These are phyloP conservation scores for Marcusenius ussheri DNA, from an alignment of 2,113 vertebrate species.

Conservation along the genomic window DNA sequence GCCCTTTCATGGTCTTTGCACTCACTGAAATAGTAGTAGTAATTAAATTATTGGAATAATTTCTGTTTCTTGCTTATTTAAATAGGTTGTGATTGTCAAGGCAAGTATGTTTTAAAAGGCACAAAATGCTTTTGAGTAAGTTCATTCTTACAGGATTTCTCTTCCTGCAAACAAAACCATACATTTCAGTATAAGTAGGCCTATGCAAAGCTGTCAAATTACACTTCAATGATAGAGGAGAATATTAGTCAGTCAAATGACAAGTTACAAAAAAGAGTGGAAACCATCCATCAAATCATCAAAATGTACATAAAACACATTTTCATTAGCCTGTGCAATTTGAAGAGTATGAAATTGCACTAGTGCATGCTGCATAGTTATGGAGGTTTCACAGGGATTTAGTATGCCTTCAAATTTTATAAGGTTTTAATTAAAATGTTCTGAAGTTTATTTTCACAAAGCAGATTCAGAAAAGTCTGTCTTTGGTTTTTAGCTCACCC, in stretches of 20 bases:
- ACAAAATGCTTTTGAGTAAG: constrained; percentile 36
- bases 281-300: constrained; percentile 15
- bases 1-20: neutral
- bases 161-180: neutral
- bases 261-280: neutral
- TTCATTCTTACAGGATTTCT: neutral
- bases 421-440: neutral
- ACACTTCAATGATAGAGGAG: neutral
- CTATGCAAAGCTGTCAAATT: neutral
- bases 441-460: neutral
- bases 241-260: neutral
- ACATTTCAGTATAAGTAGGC: neutral
- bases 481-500: constrained; percentile 51
- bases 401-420: neutral
- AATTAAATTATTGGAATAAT: neutral
- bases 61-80: neutral
- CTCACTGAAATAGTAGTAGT: neutral
- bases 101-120: constrained; percentile 46
- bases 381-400: neutral
- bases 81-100: constrained; percentile 48
- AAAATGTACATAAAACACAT: neutral
- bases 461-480: constrained; percentile 23
- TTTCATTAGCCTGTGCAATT: neutral
- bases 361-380: neutral
- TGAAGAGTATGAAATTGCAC: neutral